A percentile compares a stretch with the other conserved stretches of the same genome.
These are phyloP conservation scores for Stenchaetothrips biformis DNA, from an alignment of 2,888 invertebrate species.

Conservation along the genomic window DNA sequence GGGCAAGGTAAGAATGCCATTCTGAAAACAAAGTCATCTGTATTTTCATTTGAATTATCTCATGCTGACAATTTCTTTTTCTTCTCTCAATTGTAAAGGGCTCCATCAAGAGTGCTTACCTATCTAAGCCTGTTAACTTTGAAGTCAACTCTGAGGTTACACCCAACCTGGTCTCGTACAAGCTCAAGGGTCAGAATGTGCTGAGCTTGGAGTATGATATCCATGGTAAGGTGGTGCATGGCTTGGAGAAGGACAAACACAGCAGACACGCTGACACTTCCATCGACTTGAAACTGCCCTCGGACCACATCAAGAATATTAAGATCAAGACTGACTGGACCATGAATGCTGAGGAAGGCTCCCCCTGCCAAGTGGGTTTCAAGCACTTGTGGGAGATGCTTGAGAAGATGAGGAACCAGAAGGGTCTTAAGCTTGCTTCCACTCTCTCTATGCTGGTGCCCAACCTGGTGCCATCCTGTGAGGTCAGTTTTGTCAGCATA, in stretches of 20 bases:
- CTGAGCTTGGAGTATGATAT: slow-evolving; percentile 41
- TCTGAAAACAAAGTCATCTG: neutral
- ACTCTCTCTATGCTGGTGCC: neutral
- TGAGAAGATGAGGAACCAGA: neutral
- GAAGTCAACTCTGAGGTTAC: slow-evolving; percentile 5
- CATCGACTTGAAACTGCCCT: slow-evolving; percentile 53
- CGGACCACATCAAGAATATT: slow-evolving; percentile 55
- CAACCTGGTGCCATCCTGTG: slow-evolving; percentile 8
- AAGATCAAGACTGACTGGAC: slow-evolving; percentile 47
- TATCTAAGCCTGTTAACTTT: neutral
- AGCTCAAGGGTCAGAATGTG: slow-evolving; percentile 26
- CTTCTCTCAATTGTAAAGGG: neutral
- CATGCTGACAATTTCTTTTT: neutral
- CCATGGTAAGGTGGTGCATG: slow-evolving; percentile 46
- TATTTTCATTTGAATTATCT: neutral
- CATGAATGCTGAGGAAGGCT: slow-evolving; percentile 40
- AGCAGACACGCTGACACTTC: slow-evolving; percentile 44
- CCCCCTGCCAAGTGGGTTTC: slow-evolving; percentile 8
- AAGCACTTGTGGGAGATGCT: slow-evolving; percentile 7
- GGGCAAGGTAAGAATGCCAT: slow-evolving; percentile 5
- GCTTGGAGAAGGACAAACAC: slow-evolving; percentile 21
- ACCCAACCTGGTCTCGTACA: neutral
- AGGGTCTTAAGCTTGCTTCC: neutral
- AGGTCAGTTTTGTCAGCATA: slow-evolving; percentile 28
- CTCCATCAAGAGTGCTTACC: neutral